Conservation (phyloP, 2,797 vertebrate genomes). For the Numenius phaeopus region DNA sequence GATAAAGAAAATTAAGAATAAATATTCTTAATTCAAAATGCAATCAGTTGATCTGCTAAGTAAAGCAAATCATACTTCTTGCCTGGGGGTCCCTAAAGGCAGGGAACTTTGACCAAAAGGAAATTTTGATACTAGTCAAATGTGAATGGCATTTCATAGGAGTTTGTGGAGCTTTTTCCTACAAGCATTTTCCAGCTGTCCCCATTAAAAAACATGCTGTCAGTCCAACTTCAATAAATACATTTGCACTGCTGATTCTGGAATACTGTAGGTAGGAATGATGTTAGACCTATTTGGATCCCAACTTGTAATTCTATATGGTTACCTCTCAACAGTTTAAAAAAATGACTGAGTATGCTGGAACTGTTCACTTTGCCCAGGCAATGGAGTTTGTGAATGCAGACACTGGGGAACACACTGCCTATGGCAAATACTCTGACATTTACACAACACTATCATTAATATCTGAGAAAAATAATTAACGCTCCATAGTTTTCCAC, state of each 20-base stretch:
- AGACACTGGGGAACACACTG: not conserved
- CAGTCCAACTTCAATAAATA: not conserved
- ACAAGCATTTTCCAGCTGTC: not conserved
- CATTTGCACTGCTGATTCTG: not conserved
- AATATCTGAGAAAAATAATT: not conserved
- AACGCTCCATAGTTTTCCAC: rapidly evolving
- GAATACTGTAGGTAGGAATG: not conserved
- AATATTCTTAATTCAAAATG: slow-evolving; percentile 40
- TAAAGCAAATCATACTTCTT: not conserved
- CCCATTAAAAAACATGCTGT: not conserved
- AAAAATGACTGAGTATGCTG: not conserved
- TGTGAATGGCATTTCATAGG: not conserved
- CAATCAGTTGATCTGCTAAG: slow-evolving; percentile 22
- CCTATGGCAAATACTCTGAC: not conserved
- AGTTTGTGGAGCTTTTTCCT: not conserved
- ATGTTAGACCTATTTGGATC: not conserved
- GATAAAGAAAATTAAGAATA: slow-evolving; percentile 33
- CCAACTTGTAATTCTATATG: not conserved
- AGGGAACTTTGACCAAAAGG: not conserved
- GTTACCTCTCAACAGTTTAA: not conserved
- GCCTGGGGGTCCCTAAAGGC: not conserved
- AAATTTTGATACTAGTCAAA: not conserved
- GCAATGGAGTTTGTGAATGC: not conserved
- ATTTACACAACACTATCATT: not conserved
- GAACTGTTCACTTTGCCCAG: not conserved